phyloP scores from a whole-genome alignment of 92 coral and sea anemone genomes.

The Chrysogorgia sp. region DNA sequence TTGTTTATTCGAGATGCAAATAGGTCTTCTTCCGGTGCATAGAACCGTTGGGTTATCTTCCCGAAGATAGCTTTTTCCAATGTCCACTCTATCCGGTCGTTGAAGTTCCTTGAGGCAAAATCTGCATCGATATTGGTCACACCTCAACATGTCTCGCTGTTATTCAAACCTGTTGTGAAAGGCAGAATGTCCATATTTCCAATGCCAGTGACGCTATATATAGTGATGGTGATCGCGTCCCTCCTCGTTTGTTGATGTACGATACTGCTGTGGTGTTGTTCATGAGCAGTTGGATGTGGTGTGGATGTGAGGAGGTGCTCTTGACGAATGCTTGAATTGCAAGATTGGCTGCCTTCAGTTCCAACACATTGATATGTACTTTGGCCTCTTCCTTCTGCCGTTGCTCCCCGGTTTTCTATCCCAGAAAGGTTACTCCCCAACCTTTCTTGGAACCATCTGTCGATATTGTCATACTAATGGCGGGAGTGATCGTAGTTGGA shows the following conservation, averaged over 20 bases:
- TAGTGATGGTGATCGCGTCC: conserved; percentile 50
- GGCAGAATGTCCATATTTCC: conserved; percentile 61
- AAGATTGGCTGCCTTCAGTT: conserved; percentile 25
- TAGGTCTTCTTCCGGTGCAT: conserved; percentile 21
- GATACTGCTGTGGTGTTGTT: conserved; percentile 37
- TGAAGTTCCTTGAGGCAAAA: conserved; percentile 61
- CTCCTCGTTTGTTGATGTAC: conserved; percentile 37
- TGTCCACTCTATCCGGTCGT: conserved; percentile 51
- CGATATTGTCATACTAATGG: conserved; percentile 19
- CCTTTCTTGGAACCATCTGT: conserved; percentile 33
- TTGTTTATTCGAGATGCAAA: conserved; percentile 34
- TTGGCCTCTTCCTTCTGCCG: conserved; percentile 23
- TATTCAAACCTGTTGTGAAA: conserved; percentile 40
- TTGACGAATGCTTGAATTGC: conserved; percentile 37
- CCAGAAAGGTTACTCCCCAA: conserved; percentile 25
- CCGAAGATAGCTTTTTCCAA: conserved; percentile 34
- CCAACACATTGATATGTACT: conserved; percentile 31
- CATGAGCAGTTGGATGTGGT: conserved; percentile 10
- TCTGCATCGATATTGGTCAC: conserved; percentile 63
- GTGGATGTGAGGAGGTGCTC: background rate
- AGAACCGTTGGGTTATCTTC: conserved; percentile 18
- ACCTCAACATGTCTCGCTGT: conserved; percentile 58
- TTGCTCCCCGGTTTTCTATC: conserved; percentile 7
- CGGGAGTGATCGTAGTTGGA: background rate
- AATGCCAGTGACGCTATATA: conserved; percentile 46